Base-by-base conservation (phyloP, 2,888 invertebrate species). In the Andrena fulva region DNA sequence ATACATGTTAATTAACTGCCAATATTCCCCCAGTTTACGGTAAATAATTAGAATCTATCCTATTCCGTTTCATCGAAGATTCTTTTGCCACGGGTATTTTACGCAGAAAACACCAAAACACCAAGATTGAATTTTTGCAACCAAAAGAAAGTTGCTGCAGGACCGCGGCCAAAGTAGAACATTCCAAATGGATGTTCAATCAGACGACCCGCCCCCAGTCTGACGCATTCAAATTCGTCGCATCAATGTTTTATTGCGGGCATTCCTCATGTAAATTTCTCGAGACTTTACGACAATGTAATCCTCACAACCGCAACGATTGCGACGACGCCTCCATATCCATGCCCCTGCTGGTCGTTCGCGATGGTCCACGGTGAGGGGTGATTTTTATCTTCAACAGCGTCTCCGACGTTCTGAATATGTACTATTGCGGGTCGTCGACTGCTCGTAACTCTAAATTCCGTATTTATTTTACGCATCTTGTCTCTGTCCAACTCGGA, bases 221-320 rank as follows among this genome's bases (percentile, higher is more conserved):
- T 60, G 72, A 50, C 84, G 86, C 86, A 91, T 90, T 90, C 90
- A 88, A 90, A 89, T 89, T 86, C 84, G 33, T 77, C 82, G 86
- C 91, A 90, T 92, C 91, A 91, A 91, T 92, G 91, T 91, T 92
- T 92, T 92, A 92, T 91, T 91, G 88, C 91, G 86, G 82, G 81
- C 89, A 91, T 86, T 91, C 90, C 90, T 88, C 91, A 91, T 93
- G 93, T 91, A 92, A 92, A 93, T 93, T 93, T 86, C 66, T 77
- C 74, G 85, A 88, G 91, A 92, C 92, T 88, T 88, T 88, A 88
- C 82, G 88, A 93, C 92, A 92, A 92, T 93, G 93, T 93, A 93
- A 93, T 93, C 91, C 92, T 89, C 90, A 86, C 87, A 75, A 72
- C 85, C 77, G 87, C 85, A 77, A 70, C 80, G 86, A 85, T 88